Evolutionary conservation across 2,797 vertebrate species (phyloP), one percentile per base, ranked within the genome.

Genomic region (Kryptopterus vitreolus): DNA sequence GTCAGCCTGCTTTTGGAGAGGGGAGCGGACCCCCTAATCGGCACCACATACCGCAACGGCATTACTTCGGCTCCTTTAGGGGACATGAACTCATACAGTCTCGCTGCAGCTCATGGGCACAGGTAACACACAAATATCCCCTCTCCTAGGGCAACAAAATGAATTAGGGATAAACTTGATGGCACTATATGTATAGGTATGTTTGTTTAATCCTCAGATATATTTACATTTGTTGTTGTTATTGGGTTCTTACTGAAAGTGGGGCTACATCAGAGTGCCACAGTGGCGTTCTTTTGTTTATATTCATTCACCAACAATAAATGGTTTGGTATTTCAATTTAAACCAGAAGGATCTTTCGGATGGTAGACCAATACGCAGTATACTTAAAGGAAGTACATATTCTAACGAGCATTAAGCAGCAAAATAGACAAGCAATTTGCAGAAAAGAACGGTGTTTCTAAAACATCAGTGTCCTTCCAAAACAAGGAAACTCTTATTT

Each of bases 71-170:
- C 92, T 13, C 92, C 93, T 0, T 89, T 93, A 78, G 94, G 94
- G 38, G 93, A 94, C 88, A 93, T 94, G 93, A 95, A 93, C 90
- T 93, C 94, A 0, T 95, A 89, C 92, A 94, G 93, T 87, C 91
- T 95, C 79, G 94, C 94, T 73, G 94, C 94, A 20, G 85, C 94
- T 35, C 94, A 95, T 4, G 94, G 94, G 75, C 94, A 94, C 93
- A 94, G 94, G 94, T 95, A 87, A 86, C 6, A 59, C 65, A 70
- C 53, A 57, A 11, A 48, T 22, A 74, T n/a, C 35, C 65, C 43
- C 24, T 46, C 31, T 15, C 12, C 61, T 13, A 50, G 9, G 70
- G 33, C 13, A 35, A 26, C 33, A 31, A 12, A 69, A 31, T n/a
- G 22, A 16, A 24, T 35, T 55, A 71, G 1, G 7, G 12, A 7